A percentile compares a stretch with the other conserved stretches of the same genome.
Conservation (phyloP, 2,888 invertebrate species). For the Serripes groenlandicus region DNA sequence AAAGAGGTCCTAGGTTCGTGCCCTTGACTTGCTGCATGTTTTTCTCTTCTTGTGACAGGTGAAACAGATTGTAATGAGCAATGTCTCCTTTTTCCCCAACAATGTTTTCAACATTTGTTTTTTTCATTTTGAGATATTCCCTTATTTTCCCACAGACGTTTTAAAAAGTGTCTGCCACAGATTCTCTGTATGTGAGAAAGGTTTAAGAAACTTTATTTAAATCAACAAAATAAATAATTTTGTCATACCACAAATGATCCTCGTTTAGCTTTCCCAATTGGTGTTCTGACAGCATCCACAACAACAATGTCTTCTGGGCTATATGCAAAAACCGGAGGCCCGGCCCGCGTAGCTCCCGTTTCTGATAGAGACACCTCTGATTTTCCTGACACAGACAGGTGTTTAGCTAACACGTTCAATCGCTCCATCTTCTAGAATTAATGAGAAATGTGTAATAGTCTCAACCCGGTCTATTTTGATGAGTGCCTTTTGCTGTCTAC, state of each 20-base stretch:
- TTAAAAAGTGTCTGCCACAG: not conserved
- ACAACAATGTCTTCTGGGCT: constrained; percentile 86
- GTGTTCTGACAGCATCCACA: constrained; percentile 82
- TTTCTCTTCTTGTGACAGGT: too few relatives aligned
- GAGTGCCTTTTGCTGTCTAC: too few relatives aligned
- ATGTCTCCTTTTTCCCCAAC: too few relatives aligned
- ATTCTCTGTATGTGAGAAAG: not conserved
- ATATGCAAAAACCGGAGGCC: constrained; percentile 57
- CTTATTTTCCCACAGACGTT: too few relatives aligned
- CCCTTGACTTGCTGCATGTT: too few relatives aligned
- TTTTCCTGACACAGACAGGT: constrained; percentile 48
- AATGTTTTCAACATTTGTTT: too few relatives aligned
- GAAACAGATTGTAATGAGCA: too few relatives aligned
- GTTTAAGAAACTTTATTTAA: not conserved
- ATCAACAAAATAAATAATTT: constrained; percentile 1
- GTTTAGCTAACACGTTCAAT: constrained; percentile 65
- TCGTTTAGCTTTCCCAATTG: constrained; percentile 82
- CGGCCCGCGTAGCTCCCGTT: constrained; percentile 32
- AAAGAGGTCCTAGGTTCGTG: too few relatives aligned
- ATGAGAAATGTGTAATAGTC: too few relatives aligned
- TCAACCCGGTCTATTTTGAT: too few relatives aligned
- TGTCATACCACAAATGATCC: constrained; percentile 79
- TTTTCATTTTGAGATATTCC: too few relatives aligned
- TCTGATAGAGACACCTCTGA: constrained; percentile 15
- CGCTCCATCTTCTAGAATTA: constrained; percentile 61